Evolutionary conservation across 2,888 invertebrate species (phyloP).

Genomic region (Thecophora atra): DNA sequence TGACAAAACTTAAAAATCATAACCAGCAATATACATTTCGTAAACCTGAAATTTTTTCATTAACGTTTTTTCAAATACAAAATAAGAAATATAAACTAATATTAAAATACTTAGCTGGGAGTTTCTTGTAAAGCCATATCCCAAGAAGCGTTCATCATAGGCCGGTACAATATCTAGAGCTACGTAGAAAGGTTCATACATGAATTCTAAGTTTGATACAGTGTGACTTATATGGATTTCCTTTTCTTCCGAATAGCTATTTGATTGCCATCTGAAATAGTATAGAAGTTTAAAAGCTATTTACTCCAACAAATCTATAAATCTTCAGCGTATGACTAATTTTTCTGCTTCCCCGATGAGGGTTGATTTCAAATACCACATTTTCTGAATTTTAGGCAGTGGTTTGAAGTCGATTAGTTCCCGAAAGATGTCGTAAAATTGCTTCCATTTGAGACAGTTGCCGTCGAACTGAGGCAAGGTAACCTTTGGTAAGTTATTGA

Average conservation of each 20-base stretch:
- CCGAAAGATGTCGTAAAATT: too few species aligned
- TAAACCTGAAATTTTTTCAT: conserved; percentile 74
- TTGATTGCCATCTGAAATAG: conserved; percentile 52
- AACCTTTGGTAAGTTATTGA: too few species aligned
- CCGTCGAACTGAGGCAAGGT: too few species aligned
- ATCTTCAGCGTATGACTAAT: not conserved
- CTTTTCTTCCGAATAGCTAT: conserved; percentile 64
- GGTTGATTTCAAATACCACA: too few species aligned
- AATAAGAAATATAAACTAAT: too few species aligned
- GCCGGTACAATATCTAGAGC: conserved; percentile 82
- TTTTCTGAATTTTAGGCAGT: too few species aligned
- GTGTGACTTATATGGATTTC: conserved; percentile 81
- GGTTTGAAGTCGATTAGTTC: too few species aligned
- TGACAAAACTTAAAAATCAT: conserved; percentile 86
- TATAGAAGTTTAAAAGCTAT: too few species aligned
- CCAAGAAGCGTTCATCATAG: conserved; percentile 89
- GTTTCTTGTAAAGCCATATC: conserved; percentile 92
- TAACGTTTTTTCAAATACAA: not conserved
- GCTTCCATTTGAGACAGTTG: too few species aligned
- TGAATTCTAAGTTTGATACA: conserved; percentile 83
- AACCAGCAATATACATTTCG: conserved; percentile 90
- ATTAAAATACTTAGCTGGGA: conserved; percentile 76
- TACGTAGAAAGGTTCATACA: conserved; percentile 93
- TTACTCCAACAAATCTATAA: not conserved
- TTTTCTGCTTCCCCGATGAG: too few species aligned